Evolutionary conservation across 30 jellyfish, hydroid and myxozoan species (phyloP).

Genomic region (Aurelia sp.): DNA sequence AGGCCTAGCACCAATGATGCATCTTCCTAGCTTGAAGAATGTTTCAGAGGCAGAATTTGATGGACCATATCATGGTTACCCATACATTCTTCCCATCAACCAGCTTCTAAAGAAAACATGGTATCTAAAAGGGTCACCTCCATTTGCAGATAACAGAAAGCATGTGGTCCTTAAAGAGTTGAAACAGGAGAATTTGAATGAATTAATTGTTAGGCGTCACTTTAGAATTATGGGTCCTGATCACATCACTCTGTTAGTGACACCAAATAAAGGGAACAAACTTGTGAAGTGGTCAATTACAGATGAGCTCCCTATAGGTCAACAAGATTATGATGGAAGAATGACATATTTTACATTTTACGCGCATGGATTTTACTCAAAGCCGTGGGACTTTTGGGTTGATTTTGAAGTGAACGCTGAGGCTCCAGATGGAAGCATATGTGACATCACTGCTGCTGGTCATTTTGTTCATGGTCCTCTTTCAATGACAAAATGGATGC

Average conservation of each 20-base stretch:
- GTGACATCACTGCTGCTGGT: constrained; percentile 85
- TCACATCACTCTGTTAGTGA: constrained; percentile 76
- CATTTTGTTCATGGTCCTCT: constrained; percentile 86
- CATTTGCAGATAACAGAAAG: constrained; percentile 33
- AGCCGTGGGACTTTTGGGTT: constrained; percentile 96
- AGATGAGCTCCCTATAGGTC: constrained; percentile 60
- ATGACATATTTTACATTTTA: constrained; percentile 52
- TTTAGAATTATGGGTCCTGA: constrained; percentile 78
- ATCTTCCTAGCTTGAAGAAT: constrained; percentile 59
- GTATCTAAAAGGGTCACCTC: constrained; percentile 65
- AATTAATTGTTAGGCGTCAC: constrained; percentile 9
- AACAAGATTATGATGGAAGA: constrained; percentile 72
- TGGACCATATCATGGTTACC: constrained; percentile 93
- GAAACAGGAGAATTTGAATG: constrained; percentile 23
- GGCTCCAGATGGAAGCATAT: constrained; percentile 25
- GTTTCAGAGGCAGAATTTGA: constrained; percentile 74
- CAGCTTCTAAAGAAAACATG: constrained; percentile 57
- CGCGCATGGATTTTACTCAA: constrained; percentile 84
- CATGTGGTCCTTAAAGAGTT: constrained; percentile 25
- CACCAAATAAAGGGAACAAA: constrained; percentile 53
- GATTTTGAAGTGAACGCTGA: constrained; percentile 78
- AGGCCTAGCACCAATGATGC: constrained; percentile 65
- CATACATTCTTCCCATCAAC: constrained; percentile 78
- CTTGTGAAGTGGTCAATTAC: constrained; percentile 82
- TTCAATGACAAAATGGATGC: constrained; percentile 71